These are phyloP conservation scores for Oostethus manadensis DNA, from an alignment of 2,113 vertebrate species.

Conservation along the genomic window DNA sequence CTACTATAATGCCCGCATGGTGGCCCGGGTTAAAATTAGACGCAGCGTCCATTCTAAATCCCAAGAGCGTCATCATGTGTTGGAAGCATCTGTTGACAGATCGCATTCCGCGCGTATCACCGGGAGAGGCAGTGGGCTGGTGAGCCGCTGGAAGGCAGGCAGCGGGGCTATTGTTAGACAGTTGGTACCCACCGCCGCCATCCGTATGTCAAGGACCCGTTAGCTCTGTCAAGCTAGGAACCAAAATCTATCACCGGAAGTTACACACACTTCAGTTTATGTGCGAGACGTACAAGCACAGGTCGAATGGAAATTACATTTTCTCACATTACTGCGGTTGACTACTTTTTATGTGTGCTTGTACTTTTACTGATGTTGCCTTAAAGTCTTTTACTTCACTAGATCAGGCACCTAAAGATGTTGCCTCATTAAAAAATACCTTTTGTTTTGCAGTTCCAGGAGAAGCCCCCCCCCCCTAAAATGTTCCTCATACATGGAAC, in stretches of 20 bases:
- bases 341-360: no score
- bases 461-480: no score
- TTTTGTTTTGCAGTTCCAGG: no score
- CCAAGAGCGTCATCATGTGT: conserved; percentile 85
- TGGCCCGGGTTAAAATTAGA: conserved; percentile 90
- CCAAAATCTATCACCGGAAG: neutral
- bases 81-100: conserved; percentile 95
- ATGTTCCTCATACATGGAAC: no score
- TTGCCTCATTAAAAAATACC: no score
- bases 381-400: no score
- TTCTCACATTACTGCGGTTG: no score
- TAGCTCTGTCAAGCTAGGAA: neutral
- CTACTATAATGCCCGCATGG: conserved; percentile 71
- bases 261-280: no score
- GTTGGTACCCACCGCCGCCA: conserved; percentile 67
- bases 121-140: conserved; percentile 77
- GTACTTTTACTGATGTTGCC: no score
- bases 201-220: conserved; percentile 66
- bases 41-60: conserved; percentile 79
- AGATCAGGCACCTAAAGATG: no score
- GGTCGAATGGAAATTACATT: no score
- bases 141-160: conserved; percentile 58
- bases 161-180: conserved; percentile 72
- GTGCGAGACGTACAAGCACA: no score
- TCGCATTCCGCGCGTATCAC: conserved; percentile 88